Evolutionary conservation across 1,140 invertebrate genomes (phyloP), one percentile per base, ranked within the genome.

Genomic region (Hypothenemus hampei): DNA sequence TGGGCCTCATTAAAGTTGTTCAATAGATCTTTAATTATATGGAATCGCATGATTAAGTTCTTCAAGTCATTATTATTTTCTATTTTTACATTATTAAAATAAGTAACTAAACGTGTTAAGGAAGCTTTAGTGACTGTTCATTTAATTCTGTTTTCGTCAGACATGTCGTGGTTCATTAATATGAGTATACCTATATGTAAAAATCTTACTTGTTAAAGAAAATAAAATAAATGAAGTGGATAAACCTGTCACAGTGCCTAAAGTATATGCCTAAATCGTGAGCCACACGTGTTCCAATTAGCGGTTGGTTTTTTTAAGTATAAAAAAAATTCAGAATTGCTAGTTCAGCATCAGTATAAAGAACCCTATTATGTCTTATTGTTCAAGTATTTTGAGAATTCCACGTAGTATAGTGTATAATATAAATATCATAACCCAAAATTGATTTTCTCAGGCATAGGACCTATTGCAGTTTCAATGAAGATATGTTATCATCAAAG

Each of bases 1-100:
- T 46, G 21, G 31, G 31, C 44, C n/a, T 26, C 44, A 21, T 46
- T 46, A 18, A 46, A 46, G 13, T 46, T 22, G 3, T 36, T 22
- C 19, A 36, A 13, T 11, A 49, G 16, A 37, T 10, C 13, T 1
- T 49, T 1, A 23, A 18, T 10, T 36, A 37, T 37, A 36, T 11
- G 23, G 22, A 21, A 29, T 31, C 44, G 23, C 19, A 20, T 15
- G 4, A n/a, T 10, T n/a, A 46, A 23, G 6, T 41, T 4, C 1
- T 29, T 4, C 1, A 31, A 3, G 31, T 46, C 43, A 26, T 8
- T 18, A 0, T 13, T 13, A 13, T 46, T 7, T 18, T 16, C 10
- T 11, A 18, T 7, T 46, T 46, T 46, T 26, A 46, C 7, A 18
- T 13, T 46, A 7, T 46, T 46, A 46, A 46, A 46, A 26, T 29